Percentiles rank a stretch among this genome's conserved stretches.
These are phyloP conservation scores for Sylvilagus floridanus DNA, from an alignment of 2,797 vertebrate species.

Conservation along the genomic window DNA sequence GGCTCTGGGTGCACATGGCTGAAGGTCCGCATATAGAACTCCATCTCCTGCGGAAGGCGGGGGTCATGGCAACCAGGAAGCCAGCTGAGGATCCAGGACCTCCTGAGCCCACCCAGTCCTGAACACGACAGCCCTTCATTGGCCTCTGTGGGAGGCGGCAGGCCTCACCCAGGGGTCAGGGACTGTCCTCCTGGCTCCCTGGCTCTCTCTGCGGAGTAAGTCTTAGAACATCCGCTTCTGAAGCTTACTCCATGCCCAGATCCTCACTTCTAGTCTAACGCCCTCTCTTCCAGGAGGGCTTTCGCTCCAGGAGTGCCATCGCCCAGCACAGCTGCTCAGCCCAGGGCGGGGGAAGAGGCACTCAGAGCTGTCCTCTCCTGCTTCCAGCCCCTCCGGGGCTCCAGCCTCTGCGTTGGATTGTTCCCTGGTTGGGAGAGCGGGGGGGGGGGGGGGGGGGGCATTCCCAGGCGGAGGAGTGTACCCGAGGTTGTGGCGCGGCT, in stretches of 20 bases:
- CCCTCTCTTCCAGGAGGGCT: not conserved
- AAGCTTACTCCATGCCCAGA: not conserved
- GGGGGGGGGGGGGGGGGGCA: not conserved
- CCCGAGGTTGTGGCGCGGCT: not conserved
- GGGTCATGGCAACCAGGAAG: conserved; percentile 5
- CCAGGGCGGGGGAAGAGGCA: not conserved
- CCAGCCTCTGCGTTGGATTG: not conserved
- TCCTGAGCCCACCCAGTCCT: conserved; percentile 12
- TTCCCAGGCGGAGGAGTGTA: not conserved
- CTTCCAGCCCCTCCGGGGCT: not conserved
- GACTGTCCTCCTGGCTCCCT: not conserved
- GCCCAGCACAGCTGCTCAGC: not conserved
- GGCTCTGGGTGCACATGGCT: conserved; percentile 91
- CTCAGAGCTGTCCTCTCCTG: not conserved
- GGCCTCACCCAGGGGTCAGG: not conserved
- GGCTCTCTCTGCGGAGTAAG: not conserved
- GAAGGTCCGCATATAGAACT: conserved; percentile 88
- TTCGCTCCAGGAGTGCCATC: not conserved
- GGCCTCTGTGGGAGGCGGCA: not conserved
- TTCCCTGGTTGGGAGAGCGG: not conserved
- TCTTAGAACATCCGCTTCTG: conserved; percentile 30
- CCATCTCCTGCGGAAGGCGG: conserved; percentile 88
- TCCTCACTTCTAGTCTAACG: conserved; percentile 28
- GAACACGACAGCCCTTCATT: not conserved
- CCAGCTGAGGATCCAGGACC: not conserved